Evolutionary conservation across 1,140 invertebrate species (phyloP).

Genomic region (Augochlora pura): DNA sequence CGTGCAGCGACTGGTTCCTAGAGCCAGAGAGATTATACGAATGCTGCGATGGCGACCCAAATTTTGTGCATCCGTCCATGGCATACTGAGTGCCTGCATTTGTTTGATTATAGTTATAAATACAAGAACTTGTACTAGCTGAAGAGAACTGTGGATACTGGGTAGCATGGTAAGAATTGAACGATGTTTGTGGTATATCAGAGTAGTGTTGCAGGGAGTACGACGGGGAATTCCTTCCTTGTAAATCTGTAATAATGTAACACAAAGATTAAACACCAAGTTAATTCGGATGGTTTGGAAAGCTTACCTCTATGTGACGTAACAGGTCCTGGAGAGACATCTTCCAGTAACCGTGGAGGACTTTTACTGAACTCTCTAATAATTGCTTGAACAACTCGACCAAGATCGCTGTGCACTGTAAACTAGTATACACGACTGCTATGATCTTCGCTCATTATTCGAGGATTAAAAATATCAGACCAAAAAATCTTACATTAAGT

Average conservation of each 20-base stretch:
- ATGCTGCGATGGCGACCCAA: constrained; percentile 62
- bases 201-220: constrained; percentile 72
- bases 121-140: constrained; percentile 68
- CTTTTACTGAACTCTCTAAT: constrained; percentile 88
- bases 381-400: constrained; percentile 88
- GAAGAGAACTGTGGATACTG: constrained; percentile 74
- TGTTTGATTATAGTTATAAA: constrained; percentile 76
- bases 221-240: constrained; percentile 74
- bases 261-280: no score
- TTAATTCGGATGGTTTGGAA: no score
- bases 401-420: constrained; percentile 88
- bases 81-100: constrained; percentile 67
- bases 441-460: neutral
- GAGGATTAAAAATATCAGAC: constrained; percentile 9
- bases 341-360: constrained; percentile 80
- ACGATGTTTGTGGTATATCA: constrained; percentile 72
- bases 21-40: constrained; percentile 60
- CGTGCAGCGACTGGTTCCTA: constrained; percentile 61
- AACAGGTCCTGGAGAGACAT: constrained; percentile 73
- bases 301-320: constrained; percentile 74
- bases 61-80: constrained; percentile 62
- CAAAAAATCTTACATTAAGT: constrained; percentile 82
- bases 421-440: constrained; percentile 79
- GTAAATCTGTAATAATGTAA: constrained; percentile 68
- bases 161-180: constrained; percentile 74